Conservation (phyloP, 2,888 invertebrate species). For the Amiota communis region DNA sequence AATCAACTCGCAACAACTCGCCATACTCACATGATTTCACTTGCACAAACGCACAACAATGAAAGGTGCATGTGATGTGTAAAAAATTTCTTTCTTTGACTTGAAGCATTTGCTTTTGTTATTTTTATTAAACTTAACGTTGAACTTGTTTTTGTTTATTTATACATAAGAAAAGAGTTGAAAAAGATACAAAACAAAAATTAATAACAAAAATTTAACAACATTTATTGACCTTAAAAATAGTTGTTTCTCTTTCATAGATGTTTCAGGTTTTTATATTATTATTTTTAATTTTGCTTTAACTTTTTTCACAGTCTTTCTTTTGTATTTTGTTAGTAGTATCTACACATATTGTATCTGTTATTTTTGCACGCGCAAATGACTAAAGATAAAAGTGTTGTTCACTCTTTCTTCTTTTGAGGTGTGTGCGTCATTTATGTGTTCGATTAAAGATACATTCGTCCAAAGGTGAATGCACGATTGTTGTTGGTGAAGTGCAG, state of each 20-base stretch:
- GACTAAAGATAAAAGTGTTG: too few relatives aligned
- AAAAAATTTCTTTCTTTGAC: conserved; percentile 30
- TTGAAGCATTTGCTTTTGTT: neutral
- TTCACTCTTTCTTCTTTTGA: too few relatives aligned
- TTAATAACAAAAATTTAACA: conserved; percentile 5
- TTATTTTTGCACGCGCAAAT: neutral
- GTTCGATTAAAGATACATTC: too few relatives aligned
- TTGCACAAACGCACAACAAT: neutral
- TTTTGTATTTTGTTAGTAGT: neutral
- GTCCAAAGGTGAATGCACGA: too few relatives aligned
- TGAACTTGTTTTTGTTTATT: conserved; percentile 25
- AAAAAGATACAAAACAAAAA: conserved; percentile 4
- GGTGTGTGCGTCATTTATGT: too few relatives aligned
- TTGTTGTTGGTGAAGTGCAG: too few relatives aligned
- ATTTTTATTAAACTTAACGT: conserved; percentile 1
- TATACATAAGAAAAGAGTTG: neutral
- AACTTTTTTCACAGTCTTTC: too few relatives aligned
- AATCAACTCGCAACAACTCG: neutral
- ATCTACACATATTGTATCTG: too few relatives aligned
- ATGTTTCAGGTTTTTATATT: neutral
- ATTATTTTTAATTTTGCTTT: neutral
- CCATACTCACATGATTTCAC: conserved; percentile 21
- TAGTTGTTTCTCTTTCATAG: neutral
- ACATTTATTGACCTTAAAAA: conserved; percentile 31
- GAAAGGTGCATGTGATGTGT: neutral